phyloP scores from a whole-genome alignment of 30 jellyfish, hydroid and myxozoan genomes.

The Chrysaora quinquecirrha region DNA sequence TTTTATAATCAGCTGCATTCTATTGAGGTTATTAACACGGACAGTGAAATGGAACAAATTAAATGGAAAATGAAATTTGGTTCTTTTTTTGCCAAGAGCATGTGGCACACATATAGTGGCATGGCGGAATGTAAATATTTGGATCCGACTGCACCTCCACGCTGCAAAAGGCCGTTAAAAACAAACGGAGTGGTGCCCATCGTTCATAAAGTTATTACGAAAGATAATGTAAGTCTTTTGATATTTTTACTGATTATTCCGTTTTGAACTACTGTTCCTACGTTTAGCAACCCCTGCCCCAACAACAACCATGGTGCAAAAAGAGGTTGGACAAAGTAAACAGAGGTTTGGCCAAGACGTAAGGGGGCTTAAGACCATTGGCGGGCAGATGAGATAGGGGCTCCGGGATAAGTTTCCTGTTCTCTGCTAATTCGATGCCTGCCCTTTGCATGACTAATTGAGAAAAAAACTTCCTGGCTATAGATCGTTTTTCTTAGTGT shows the following conservation, averaged over 20 bases:
- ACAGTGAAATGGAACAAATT: conserved; percentile 38
- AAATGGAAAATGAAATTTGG: conserved; percentile 74
- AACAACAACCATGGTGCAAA: no score
- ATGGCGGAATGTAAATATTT: conserved; percentile 28
- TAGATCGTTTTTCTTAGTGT: no score
- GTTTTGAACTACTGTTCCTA: no score
- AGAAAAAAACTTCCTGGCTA: no score
- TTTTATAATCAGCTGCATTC: conserved; percentile 56
- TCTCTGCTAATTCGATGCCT: no score
- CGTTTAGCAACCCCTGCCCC: no score
- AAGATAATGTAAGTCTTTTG: conserved; percentile 56
- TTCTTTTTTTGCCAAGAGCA: conserved; percentile 51
- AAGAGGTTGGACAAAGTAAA: no score
- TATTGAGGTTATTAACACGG: conserved; percentile 53
- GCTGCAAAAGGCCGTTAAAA: conserved; percentile 52
- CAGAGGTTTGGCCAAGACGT: no score
- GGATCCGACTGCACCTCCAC: conserved; percentile 81
- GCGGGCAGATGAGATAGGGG: no score
- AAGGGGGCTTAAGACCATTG: no score
- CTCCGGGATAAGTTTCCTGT: no score
- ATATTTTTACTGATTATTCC: neutral
- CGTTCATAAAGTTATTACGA: conserved; percentile 44
- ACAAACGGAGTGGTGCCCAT: conserved; percentile 52
- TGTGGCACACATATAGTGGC: conserved; percentile 81
- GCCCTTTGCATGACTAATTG: no score